Base-by-base conservation (phyloP, 2,888 invertebrate genomes). In the Drosophila paranaensis region DNA sequence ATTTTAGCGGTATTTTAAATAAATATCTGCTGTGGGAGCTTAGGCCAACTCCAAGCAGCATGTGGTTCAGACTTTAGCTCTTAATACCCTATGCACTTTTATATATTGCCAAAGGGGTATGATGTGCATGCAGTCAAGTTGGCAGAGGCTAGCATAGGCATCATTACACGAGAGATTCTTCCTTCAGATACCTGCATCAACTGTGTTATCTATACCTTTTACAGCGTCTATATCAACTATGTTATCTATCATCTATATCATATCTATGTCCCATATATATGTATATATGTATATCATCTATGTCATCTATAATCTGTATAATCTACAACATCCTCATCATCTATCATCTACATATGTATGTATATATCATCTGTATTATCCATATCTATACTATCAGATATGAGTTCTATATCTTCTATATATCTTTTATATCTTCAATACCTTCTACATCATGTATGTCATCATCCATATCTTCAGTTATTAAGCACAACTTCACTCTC, bases 1-100 rank as follows among this genome's bases (percentile, higher is more conserved):
- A 56, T 30, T 35, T 45, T 77, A 76, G 77, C 71, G 77, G 77
- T 76, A 76, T 79, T 76, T 66, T 75, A 77, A 60, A 77, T 79
- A 71, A 76, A 79, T 77, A 66, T 48, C 69, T 69, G 69, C 74
- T 69, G 58, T 60, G 64, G 53, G 48, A 65, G 71, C 79, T 79
- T 60, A 74, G 63, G 57, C 60, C 63, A 45, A 54, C 63, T 25
- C 35, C 60, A 56, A 64, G 61, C 58, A 64, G 54, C 75, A 57
- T 60, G 57, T 58, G 71, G 70, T 37, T 54, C 43, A 33, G 35
- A 39, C 37, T 57, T 25, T 6, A 57, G 39, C 53, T 57, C 16
- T 76, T 53, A 40, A 56, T 27, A 70, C 66, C 81, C 58, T 65
- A 16, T 8, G 46, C 0, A 20, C 2, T 40, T 16, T 14, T 13